These are phyloP conservation scores for Blastobasis lacticolella DNA, from an alignment of 2,888 invertebrate species.

Conservation along the genomic window DNA sequence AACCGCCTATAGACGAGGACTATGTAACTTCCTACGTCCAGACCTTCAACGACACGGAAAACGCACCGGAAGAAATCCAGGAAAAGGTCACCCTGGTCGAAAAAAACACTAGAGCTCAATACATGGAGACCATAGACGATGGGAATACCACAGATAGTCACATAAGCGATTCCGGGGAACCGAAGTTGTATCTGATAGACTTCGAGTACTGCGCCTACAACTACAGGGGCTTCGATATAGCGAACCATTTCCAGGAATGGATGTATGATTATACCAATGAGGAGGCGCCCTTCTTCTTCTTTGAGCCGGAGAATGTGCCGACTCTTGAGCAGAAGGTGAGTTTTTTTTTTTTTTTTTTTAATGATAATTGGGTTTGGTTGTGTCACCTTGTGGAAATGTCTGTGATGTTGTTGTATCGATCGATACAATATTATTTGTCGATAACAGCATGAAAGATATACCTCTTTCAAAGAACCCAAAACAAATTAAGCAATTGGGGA, in stretches of 20 bases:
- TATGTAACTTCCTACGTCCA: slow-evolving; percentile 25
- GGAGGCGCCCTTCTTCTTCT: slow-evolving; percentile 84
- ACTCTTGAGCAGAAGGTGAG: slow-evolving; percentile 84
- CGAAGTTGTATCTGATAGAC: slow-evolving; percentile 86
- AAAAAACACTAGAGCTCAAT: neutral
- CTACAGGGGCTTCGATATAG: slow-evolving; percentile 87
- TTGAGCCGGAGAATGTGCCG: slow-evolving; percentile 81
- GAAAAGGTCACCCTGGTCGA: neutral
- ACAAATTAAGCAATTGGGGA: no score
- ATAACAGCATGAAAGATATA: no score
- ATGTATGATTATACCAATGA: slow-evolving; percentile 89
- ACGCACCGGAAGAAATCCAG: neutral
- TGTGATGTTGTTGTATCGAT: no score
- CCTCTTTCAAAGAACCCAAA: no score
- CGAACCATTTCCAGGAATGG: slow-evolving; percentile 97
- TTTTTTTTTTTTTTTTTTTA: slow-evolving; percentile 1
- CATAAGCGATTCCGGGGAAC: slow-evolving; percentile 62
- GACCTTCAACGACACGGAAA: slow-evolving; percentile 9
- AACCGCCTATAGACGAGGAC: slow-evolving; percentile 28
- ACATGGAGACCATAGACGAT: slow-evolving; percentile 30
- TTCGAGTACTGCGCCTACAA: slow-evolving; percentile 98
- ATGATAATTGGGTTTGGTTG: neutral
- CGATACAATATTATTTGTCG: no score
- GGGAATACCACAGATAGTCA: slow-evolving; percentile 51
- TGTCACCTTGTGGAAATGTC: neutral